Percentiles rank a stretch among this genome's conserved stretches.
phyloP scores from a whole-genome alignment of 2,113 vertebrate genomes.

The Malurus alboscapulatus region DNA sequence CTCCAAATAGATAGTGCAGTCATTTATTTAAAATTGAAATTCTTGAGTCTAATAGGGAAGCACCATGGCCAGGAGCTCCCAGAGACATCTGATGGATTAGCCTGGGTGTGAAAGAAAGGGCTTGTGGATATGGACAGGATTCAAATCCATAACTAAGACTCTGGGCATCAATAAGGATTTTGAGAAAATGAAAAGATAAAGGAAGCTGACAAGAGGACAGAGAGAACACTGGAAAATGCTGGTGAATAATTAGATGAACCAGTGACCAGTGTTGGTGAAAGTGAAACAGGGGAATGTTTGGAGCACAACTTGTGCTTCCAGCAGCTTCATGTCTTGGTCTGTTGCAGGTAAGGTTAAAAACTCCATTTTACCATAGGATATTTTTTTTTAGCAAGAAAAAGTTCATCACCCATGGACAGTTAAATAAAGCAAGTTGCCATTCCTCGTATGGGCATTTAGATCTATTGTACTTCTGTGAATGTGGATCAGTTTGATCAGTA shows the following conservation, averaged over 20 bases:
- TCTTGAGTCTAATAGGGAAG: background rate
- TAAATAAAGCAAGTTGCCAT: background rate
- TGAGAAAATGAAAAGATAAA: background rate
- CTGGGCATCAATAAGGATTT: background rate
- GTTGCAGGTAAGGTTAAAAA: background rate
- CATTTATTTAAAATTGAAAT: background rate
- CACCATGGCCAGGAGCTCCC: background rate
- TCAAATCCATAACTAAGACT: background rate
- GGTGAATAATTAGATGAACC: background rate
- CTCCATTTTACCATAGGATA: background rate
- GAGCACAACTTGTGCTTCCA: background rate
- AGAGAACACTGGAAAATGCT: background rate
- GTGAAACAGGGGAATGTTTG: background rate
- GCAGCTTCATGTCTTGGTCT: background rate
- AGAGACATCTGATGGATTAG: background rate
- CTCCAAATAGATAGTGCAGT: background rate
- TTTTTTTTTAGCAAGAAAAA: background rate
- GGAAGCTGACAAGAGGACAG: background rate
- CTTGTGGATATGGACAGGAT: background rate
- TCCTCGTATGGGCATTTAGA: background rate
- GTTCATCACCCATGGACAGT: background rate
- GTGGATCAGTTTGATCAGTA: conserved; percentile 55
- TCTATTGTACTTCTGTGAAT: background rate
- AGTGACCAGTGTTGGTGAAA: background rate
- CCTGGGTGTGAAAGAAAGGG: background rate